phyloP scores from a whole-genome alignment of 2,113 vertebrate genomes.

The Lophura nycthemera region DNA sequence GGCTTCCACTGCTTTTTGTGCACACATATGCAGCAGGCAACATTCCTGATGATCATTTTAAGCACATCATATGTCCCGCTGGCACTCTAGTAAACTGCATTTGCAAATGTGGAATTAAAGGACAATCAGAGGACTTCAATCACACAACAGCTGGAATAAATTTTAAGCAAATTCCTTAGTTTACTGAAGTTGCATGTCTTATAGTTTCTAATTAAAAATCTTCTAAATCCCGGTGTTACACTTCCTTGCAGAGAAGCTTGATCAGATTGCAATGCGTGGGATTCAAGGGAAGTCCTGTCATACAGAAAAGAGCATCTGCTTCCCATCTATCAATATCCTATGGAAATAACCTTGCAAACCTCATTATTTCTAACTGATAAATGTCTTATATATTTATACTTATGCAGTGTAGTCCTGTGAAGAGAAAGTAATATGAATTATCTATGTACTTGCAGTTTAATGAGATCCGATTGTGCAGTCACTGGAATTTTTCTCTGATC shows the following conservation, averaged over 20 bases:
- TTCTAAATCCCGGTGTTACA: background rate
- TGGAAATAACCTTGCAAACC: background rate
- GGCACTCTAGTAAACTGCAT: background rate
- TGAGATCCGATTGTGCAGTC: background rate
- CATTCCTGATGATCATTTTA: background rate
- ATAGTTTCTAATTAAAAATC: background rate
- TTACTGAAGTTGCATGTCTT: background rate
- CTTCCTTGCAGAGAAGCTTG: background rate
- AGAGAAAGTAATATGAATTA: background rate
- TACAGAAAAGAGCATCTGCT: background rate
- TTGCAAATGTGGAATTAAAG: background rate
- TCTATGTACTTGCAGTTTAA: background rate
- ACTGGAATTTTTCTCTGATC: background rate
- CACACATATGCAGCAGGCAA: rapidly evolving
- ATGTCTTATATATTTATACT: background rate
- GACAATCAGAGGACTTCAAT: background rate
- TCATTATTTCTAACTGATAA: background rate
- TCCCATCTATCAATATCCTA: background rate
- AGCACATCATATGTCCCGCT: background rate
- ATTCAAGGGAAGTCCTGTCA: background rate
- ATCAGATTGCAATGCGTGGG: background rate
- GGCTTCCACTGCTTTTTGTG: background rate
- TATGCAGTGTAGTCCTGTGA: background rate
- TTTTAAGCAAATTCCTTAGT: background rate
- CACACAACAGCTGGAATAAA: background rate